phyloP scores from a whole-genome alignment of 2,888 invertebrate species.

The Palloptera scutellata region DNA sequence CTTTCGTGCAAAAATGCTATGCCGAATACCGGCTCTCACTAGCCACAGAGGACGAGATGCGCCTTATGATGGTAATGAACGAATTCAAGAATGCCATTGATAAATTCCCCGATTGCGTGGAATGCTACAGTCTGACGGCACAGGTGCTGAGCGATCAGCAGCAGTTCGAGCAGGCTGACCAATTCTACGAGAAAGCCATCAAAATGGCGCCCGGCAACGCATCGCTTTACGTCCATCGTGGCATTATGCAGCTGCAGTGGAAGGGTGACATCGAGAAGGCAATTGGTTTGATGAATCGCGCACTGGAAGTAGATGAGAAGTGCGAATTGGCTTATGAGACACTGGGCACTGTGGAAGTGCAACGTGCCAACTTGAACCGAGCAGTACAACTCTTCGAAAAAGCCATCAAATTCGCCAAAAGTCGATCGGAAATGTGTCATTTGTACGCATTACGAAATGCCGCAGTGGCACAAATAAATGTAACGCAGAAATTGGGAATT shows the following conservation, averaged over 20 bases:
- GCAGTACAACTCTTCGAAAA: conserved; percentile 89
- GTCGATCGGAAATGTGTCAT: conserved; percentile 89
- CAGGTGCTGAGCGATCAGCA: conserved; percentile 89
- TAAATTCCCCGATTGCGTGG: conserved; percentile 84
- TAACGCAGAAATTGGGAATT: conserved; percentile 78
- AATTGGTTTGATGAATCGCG: conserved; percentile 78
- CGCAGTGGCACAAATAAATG: conserved; percentile 86
- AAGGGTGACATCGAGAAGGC: conserved; percentile 83
- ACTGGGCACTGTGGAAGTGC: conserved; percentile 92
- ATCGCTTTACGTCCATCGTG: conserved; percentile 86
- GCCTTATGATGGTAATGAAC: conserved; percentile 72
- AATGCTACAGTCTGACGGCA: conserved; percentile 88
- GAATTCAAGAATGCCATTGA: conserved; percentile 80
- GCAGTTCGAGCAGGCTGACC: conserved; percentile 83
- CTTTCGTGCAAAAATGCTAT: conserved; percentile 90
- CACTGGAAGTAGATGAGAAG: conserved; percentile 86
- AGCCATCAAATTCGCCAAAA: conserved; percentile 85
- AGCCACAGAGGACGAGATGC: conserved; percentile 69
- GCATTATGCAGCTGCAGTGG: conserved; percentile 83
- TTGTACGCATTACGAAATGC: conserved; percentile 89
- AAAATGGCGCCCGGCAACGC: conserved; percentile 86
- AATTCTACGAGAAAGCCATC: conserved; percentile 81
- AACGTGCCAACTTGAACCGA: conserved; percentile 79
- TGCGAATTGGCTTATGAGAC: conserved; percentile 97
- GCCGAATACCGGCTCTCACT: conserved; percentile 81